Conservation (phyloP, 1,140 invertebrate species). For the Caenorhabditis elegans region WBcel235 BX284602.5:6142501-6143000, state of each 20-base stretch:
- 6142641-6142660: neutral
- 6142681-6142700: neutral
- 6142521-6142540: neutral
- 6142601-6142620: slow-evolving; percentile 20
- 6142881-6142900: neutral
- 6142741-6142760: neutral
- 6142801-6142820: slow-evolving; percentile 14
- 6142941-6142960: slow-evolving; percentile 26
- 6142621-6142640: slow-evolving; percentile 27
- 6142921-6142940: neutral
- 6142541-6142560: neutral
- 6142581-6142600: slow-evolving; percentile 30
- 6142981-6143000: neutral
- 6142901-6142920: too few relatives aligned
- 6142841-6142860: neutral
- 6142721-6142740: too few relatives aligned
- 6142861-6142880: neutral
- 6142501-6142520: neutral
- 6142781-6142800: slow-evolving; percentile 6
- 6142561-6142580: neutral
- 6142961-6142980: neutral
- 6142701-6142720: neutral
- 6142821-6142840: slow-evolving; percentile 19
- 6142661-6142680: slow-evolving; percentile 27
- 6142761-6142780: neutral